A percentile compares a stretch with the other conserved stretches of the same genome.
These are phyloP conservation scores for Anguilla anguilla DNA, from an alignment of 2,797 vertebrate genomes.

Conservation along the genomic window DNA sequence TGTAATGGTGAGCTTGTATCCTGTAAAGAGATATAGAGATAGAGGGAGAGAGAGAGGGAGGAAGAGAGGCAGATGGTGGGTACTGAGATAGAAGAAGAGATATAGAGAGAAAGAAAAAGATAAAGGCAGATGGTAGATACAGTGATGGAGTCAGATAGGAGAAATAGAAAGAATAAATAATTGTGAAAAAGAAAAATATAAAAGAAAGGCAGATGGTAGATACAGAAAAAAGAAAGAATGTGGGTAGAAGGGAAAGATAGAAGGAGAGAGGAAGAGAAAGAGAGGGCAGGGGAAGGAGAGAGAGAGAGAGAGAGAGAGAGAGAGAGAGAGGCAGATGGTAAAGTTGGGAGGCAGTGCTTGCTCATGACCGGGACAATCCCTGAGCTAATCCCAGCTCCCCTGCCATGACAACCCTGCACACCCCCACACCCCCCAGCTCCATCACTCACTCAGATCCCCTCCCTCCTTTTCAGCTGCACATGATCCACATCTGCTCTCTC, in stretches of 20 bases:
- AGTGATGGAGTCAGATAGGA: not conserved
- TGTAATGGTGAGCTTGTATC: not conserved
- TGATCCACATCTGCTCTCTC: conserved; percentile 27
- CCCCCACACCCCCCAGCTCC: conserved; percentile 14
- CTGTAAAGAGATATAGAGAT: not conserved
- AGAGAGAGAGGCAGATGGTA: conserved; percentile 28
- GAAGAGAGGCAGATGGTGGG: too few species aligned
- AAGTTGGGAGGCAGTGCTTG: conserved; percentile 21
- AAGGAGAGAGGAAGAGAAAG: not conserved
- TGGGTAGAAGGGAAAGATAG: not conserved
- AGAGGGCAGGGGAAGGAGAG: not conserved
- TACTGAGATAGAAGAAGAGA: not conserved
- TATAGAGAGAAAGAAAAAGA: not conserved
- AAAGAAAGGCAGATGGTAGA: not conserved
- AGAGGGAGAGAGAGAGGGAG: too few species aligned
- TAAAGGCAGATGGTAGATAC: conserved; percentile 3
- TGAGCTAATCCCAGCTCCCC: conserved; percentile 12
- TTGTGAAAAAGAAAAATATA: not conserved
- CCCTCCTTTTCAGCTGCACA: conserved; percentile 23
- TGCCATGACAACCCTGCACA: conserved; percentile 22
- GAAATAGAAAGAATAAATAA: not conserved
- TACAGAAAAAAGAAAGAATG: not conserved
- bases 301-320: conserved; percentile 1
- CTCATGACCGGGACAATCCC: conserved; percentile 15
- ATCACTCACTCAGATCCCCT: not conserved